Percentiles rank a stretch among this genome's conserved stretches.
phyloP scores from a whole-genome alignment of 2,888 invertebrate genomes.

The Subacronicta megacephala region DNA sequence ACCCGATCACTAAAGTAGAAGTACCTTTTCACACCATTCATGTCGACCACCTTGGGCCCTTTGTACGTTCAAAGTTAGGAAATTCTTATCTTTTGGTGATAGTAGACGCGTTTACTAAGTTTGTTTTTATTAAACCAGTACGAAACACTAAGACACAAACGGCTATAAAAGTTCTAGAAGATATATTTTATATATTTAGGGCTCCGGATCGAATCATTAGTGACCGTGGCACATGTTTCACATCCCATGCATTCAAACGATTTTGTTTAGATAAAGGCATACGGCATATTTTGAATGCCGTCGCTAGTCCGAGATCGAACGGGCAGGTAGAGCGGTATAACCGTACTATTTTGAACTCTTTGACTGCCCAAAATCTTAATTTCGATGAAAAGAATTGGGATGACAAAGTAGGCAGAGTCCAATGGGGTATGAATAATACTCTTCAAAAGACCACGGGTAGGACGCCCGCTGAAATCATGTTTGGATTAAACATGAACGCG shows the following conservation, averaged over 20 bases:
- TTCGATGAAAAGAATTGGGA: no score
- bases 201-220: not conserved
- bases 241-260: not conserved
- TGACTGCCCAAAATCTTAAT: no score
- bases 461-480: no score
- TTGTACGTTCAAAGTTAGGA: conserved; percentile 4
- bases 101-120: conserved; percentile 3
- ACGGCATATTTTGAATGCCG: not conserved
- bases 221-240: not conserved
- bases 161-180: not conserved
- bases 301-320: not conserved
- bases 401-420: no score
- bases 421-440: no score
- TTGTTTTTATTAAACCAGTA: not conserved
- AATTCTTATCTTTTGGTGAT: not conserved
- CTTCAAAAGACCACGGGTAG: no score
- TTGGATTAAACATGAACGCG: not conserved
- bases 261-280: not conserved
- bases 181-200: not conserved
- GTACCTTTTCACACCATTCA: conserved; percentile 5
- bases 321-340: not conserved
- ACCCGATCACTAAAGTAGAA: conserved; percentile 1
- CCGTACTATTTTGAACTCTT: not conserved
- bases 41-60: conserved; percentile 7
- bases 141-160: not conserved